Evolutionary conservation across 2,113 vertebrate genomes (phyloP).

Genomic region (Neopipo cinnamomea): DNA sequence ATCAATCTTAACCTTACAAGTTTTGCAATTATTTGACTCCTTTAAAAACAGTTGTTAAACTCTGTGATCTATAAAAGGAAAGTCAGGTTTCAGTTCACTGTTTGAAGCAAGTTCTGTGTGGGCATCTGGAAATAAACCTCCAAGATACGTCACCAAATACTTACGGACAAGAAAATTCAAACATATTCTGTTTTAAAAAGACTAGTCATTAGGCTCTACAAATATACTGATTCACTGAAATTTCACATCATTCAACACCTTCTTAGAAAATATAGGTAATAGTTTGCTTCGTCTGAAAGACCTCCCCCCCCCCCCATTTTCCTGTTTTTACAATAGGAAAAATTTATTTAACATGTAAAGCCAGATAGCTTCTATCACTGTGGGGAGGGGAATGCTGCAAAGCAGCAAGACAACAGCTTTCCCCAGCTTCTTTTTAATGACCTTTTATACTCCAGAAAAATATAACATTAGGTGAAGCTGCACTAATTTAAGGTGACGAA

Average conservation of each 20-base stretch:
- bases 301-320: no score
- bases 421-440: neutral
- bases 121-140: neutral
- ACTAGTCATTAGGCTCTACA: neutral
- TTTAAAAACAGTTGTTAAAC: neutral
- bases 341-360: neutral
- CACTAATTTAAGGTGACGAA: neutral
- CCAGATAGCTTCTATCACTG: neutral
- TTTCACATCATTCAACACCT: neutral
- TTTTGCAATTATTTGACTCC: neutral
- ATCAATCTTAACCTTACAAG: neutral
- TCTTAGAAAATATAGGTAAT: neutral
- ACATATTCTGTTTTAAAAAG: neutral
- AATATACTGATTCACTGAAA: neutral
- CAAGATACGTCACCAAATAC: neutral
- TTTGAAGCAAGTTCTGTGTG: neutral
- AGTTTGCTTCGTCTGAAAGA: neutral
- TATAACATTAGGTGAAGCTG: neutral
- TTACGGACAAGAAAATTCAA: neutral
- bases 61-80: neutral
- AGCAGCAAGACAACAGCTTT: neutral
- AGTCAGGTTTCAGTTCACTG: conserved; percentile 10
- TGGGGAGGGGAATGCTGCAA: neutral
- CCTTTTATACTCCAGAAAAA: neutral
- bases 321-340: neutral